A percentile compares a stretch with the other conserved stretches of the same genome.
Evolutionary conservation across 1,140 invertebrate species (phyloP).

Genomic region (Tetramorium simillimum): DNA sequence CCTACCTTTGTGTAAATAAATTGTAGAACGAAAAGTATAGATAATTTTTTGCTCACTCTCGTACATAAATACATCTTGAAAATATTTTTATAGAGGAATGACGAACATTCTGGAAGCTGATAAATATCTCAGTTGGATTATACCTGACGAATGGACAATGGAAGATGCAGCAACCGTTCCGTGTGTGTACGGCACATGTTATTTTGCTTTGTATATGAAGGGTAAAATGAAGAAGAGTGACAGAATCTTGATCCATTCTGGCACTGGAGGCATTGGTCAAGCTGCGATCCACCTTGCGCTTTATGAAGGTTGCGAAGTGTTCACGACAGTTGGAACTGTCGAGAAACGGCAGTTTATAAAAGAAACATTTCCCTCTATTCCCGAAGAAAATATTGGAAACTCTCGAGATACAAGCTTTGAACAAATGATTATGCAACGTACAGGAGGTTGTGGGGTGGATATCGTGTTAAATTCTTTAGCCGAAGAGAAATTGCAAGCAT

Average conservation of each 20-base stretch:
- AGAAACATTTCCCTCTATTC: conserved; percentile 88
- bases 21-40: too few species aligned
- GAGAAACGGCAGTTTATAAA: conserved; percentile 90
- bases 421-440: too few species aligned
- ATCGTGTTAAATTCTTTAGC: too few species aligned
- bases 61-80: neutral
- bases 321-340: conserved; percentile 89
- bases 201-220: conserved; percentile 90
- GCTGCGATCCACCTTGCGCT: conserved; percentile 91
- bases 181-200: conserved; percentile 93
- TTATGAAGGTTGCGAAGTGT: conserved; percentile 88
- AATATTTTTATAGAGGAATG: conserved; percentile 83
- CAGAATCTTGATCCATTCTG: conserved; percentile 90
- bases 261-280: conserved; percentile 91
- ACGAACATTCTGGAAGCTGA: conserved; percentile 88
- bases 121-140: conserved; percentile 89
- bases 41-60: too few species aligned
- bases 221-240: conserved; percentile 88
- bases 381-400: conserved; percentile 89
- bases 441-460: too few species aligned
- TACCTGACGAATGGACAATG: conserved; percentile 93
- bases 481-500: too few species aligned
- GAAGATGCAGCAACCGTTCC: conserved; percentile 96
- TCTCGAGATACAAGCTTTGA: too few species aligned
- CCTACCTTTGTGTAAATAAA: too few species aligned